Conservation (phyloP, 30 jellyfish, hydroid and myxozoan species). For the Mastigias papua region DNA sequence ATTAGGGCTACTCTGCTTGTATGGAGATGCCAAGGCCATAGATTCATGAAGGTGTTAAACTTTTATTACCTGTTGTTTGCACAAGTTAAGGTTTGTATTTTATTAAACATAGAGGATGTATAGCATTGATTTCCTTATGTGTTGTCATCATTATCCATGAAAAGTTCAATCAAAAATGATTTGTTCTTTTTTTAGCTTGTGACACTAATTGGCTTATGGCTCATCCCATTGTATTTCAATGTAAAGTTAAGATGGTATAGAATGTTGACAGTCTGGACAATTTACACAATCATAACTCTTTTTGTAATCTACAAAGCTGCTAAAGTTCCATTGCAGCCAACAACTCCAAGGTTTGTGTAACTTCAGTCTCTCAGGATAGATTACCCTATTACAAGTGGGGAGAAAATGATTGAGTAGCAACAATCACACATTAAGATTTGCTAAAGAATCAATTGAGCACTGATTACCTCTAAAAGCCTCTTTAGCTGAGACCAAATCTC, state of each 20-base stretch:
- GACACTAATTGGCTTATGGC: slow-evolving; percentile 90
- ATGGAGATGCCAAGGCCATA: too few species aligned
- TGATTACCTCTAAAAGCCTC: too few species aligned
- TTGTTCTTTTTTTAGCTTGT: slow-evolving; percentile 63
- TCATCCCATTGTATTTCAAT: slow-evolving; percentile 86
- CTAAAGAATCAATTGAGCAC: too few species aligned
- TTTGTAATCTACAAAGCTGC: slow-evolving; percentile 80
- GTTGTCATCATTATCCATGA: neutral
- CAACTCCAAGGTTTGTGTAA: slow-evolving; percentile 83
- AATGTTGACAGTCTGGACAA: slow-evolving; percentile 84
- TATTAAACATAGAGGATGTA: too few species aligned
- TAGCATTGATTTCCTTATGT: neutral
- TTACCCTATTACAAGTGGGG: too few species aligned
- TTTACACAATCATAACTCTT: slow-evolving; percentile 64
- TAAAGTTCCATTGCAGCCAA: slow-evolving; percentile 80
- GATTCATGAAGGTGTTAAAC: too few species aligned
- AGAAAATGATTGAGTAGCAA: too few species aligned
- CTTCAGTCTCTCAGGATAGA: neutral
- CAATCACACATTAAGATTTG: too few species aligned
- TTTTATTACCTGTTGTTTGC: too few species aligned
- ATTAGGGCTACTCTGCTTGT: too few species aligned
- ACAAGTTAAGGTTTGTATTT: too few species aligned
- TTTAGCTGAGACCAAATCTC: too few species aligned
- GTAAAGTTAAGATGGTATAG: slow-evolving; percentile 84
- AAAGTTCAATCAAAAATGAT: neutral